phyloP scores from a whole-genome alignment of 2,113 vertebrate genomes.

The Salvelinus sp. region DNA sequence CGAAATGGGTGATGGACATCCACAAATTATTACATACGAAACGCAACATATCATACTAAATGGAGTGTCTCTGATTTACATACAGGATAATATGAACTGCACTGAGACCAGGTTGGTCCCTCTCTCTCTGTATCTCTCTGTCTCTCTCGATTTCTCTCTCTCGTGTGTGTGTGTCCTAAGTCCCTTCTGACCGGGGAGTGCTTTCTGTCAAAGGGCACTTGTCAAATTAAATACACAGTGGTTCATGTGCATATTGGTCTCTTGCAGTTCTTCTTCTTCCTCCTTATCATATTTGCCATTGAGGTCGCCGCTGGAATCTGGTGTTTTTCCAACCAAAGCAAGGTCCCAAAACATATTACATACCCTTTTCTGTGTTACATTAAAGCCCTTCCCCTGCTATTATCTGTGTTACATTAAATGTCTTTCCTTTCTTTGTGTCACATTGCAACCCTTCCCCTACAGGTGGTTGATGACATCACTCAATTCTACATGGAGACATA shows the following conservation, averaged over 20 bases:
- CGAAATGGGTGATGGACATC: no score
- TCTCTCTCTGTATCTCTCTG: no score
- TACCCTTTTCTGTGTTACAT: neutral
- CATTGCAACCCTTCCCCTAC: neutral
- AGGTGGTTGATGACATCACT: constrained; percentile 84
- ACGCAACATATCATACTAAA: no score
- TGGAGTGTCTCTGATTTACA: no score
- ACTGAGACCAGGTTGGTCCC: no score
- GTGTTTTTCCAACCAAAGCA: constrained; percentile 91
- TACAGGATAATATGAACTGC: no score
- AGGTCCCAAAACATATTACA: constrained; percentile 68
- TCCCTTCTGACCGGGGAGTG: neutral
- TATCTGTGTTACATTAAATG: neutral
- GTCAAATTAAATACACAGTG: neutral
- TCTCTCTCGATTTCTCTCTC: constrained; percentile 22
- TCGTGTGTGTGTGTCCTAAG: constrained; percentile 59
- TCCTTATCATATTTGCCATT: constrained; percentile 91
- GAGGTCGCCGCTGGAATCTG: constrained; percentile 94
- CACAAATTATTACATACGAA: no score
- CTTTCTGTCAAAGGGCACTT: neutral
- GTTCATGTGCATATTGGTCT: constrained; percentile 15
- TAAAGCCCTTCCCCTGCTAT: neutral
- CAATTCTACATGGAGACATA: constrained; percentile 83
- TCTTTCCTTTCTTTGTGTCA: neutral
- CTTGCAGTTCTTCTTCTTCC: constrained; percentile 90